Conservation (phyloP, 2,113 vertebrate species). For the Rhodinocichla rosea region DNA sequence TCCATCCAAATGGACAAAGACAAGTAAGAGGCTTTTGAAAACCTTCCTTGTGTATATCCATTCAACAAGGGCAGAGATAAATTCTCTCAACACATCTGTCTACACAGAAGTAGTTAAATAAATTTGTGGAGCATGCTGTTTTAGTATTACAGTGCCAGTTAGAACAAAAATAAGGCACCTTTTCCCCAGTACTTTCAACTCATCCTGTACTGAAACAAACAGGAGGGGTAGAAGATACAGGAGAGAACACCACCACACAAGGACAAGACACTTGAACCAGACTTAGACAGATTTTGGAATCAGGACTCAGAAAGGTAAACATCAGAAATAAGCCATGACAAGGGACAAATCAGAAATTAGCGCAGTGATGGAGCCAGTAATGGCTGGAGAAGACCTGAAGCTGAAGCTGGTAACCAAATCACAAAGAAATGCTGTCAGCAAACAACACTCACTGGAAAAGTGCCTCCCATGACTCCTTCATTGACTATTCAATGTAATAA, state of each 20-base stretch:
- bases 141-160: background rate
- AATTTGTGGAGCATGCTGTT: background rate
- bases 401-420: background rate
- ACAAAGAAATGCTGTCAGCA: background rate
- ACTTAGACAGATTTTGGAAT: background rate
- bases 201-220: background rate
- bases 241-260: background rate
- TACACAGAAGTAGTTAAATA: background rate
- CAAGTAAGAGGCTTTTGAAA: background rate
- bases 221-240: background rate
- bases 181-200: background rate
- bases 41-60: accelerated
- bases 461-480: background rate
- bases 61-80: background rate
- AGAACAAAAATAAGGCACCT: background rate
- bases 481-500: background rate
- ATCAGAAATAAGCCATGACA: background rate
- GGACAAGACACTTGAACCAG: background rate
- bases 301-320: background rate
- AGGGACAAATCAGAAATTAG: background rate
- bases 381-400: background rate
- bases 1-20: background rate
- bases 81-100: background rate
- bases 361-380: background rate
- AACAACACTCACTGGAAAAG: background rate